Base-by-base conservation (phyloP, 2,113 vertebrate species). In the Chionodraco myersi region DNA sequence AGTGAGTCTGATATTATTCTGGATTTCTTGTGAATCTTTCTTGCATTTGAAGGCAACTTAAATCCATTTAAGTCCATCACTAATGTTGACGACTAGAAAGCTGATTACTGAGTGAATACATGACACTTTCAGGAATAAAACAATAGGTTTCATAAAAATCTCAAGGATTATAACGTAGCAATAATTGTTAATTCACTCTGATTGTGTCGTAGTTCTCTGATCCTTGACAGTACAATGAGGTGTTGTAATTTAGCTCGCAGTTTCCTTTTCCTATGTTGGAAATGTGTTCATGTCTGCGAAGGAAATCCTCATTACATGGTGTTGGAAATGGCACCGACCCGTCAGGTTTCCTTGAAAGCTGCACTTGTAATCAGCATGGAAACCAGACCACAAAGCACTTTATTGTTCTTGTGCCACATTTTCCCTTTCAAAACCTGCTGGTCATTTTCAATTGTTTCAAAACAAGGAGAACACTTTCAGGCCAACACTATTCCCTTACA, bases 301-400 rank as follows among this genome's bases (percentile, higher is more conserved):
- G 85, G 77, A 87, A 73, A 80, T 82, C 79, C 82, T 78, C 60
- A 74, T 80, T 61, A 60, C 49, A 68, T 15, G 11, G 18, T 26
- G 45, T n/a, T 68, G 52, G 72, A 78, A 83, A 69, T 70, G 60
- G 75, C 61, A 56, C 51, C 52, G 41, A 86, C 56, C 58, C 12
- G 10, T 61, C 63, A 16, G n/a, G 21, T 75, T 86, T 84, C 75
- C 75, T 75, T 72, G 67, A 83, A 75, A 84, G 70, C 51, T 14
- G n/a, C 57, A 66, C 58, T 83, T 83, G 70, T 78, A 72, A 79
- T 89, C 85, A 87, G 70, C 6, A 5, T 49, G 52, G 18, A 56
- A 66, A n/a, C 30, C 67, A 47, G 10, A 61, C 51, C 58, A 66
- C 23, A 6, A 5, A 77, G 75, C 44, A 62, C 61, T 45, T 78